phyloP scores from a whole-genome alignment of 2,113 vertebrate genomes.

The Sylvicapra grimmia region DNA sequence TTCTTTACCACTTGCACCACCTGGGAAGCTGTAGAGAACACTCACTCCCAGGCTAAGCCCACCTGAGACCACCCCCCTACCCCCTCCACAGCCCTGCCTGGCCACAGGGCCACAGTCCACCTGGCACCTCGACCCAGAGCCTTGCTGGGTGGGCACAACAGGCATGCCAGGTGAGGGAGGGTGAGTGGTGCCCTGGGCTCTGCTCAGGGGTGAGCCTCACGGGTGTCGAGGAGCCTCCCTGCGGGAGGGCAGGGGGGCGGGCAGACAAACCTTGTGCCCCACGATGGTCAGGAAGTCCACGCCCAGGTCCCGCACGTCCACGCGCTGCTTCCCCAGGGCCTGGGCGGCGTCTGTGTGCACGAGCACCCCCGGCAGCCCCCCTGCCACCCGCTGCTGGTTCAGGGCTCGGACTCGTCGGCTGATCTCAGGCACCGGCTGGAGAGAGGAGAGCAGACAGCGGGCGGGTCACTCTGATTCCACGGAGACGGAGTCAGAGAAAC shows the following conservation, averaged over 20 bases:
- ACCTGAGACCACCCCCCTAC: too few relatives aligned
- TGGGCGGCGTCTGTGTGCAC: constrained; percentile 92
- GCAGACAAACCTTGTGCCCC: constrained; percentile 89
- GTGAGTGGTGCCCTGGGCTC: rapidly evolving
- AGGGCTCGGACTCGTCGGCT: constrained; percentile 78
- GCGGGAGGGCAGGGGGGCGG: neutral
- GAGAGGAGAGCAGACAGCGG: rapidly evolving
- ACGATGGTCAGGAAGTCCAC: constrained; percentile 96
- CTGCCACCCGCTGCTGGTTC: constrained; percentile 67
- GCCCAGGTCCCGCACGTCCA: constrained; percentile 87
- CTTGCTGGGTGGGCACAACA: rapidly evolving
- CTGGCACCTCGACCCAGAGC: rapidly evolving
- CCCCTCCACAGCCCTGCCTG: neutral
- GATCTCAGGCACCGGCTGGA: constrained; percentile 87
- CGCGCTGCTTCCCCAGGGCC: constrained; percentile 89
- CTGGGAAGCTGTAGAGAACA: neutral
- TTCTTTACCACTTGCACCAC: neutral
- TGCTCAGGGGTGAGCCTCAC: neutral
- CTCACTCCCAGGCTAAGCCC: too few relatives aligned
- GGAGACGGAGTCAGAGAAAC: rapidly evolving
- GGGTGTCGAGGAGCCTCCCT: rapidly evolving
- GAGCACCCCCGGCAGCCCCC: constrained; percentile 7
- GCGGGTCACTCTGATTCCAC: rapidly evolving
- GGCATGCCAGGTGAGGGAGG: rapidly evolving
- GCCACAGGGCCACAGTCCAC: rapidly evolving